A percentile compares a stretch with the other conserved stretches of the same genome.
phyloP scores from a whole-genome alignment of 2,888 invertebrate species.

The Platycnemis pennipes region DNA sequence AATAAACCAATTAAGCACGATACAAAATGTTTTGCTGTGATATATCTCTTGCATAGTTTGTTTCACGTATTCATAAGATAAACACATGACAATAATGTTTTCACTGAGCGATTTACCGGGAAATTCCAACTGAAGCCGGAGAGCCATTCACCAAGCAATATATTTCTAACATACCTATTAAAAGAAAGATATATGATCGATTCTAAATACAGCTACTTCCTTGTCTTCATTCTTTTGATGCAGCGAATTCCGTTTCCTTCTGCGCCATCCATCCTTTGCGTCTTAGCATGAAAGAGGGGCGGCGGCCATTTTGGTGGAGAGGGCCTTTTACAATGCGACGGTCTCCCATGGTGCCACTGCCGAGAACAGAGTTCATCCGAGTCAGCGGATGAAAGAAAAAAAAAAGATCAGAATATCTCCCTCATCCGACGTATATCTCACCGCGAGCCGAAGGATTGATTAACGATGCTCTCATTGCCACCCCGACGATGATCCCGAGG shows the following conservation, averaged over 20 bases:
- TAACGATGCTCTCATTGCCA: slow-evolving; percentile 37
- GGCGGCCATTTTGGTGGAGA: slow-evolving; percentile 53
- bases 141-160: not conserved
- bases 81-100: no score
- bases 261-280: not conserved
- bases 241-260: not conserved
- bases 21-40: no score
- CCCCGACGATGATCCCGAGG: slow-evolving; percentile 1
- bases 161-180: not conserved
- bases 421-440: not conserved
- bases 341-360: not conserved
- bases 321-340: not conserved
- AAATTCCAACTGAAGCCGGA: not conserved
- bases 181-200: not conserved
- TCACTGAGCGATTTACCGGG: not conserved
- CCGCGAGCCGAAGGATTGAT: slow-evolving; percentile 19
- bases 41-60: no score
- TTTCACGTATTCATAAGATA: no score
- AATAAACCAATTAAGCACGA: no score
- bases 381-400: not conserved
- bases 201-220: not conserved
- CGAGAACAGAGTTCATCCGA: slow-evolving; percentile 1
- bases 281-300: not conserved
- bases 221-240: not conserved
- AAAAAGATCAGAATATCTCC: slow-evolving; percentile 34